Evolutionary conservation across 2,797 vertebrate genomes (phyloP).

Genomic region (Pangasius sanitwongsei): DNA sequence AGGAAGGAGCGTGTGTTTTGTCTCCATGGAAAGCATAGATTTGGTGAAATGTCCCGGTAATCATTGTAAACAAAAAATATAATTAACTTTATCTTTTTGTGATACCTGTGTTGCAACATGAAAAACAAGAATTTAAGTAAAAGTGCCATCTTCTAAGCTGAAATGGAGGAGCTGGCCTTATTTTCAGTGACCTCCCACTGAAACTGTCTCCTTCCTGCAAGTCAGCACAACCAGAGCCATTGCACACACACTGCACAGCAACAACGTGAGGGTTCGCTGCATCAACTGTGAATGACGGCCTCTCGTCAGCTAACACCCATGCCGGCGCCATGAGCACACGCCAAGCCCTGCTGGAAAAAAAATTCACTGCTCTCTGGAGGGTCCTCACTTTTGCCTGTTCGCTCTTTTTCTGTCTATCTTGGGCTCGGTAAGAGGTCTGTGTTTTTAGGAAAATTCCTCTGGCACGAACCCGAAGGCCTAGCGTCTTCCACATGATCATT

Average conservation of each 20-base stretch:
- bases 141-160: conserved; percentile 46
- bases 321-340: conserved; percentile 71
- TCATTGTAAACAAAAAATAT: conserved; percentile 26
- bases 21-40: conserved; percentile 10
- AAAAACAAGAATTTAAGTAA: conserved; percentile 7
- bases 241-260: conserved; percentile 36
- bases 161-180: conserved; percentile 26
- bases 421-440: conserved; percentile 69
- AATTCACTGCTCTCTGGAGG: conserved; percentile 76
- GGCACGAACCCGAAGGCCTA: conserved; percentile 60
- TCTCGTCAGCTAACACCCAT: conserved; percentile 62
- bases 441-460: conserved; percentile 77
- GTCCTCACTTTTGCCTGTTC: conserved; percentile 62
- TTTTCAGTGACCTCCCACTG: conserved; percentile 40
- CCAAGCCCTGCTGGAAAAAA: conserved; percentile 73
- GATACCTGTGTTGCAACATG: conserved; percentile 25
- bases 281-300: conserved; percentile 60
- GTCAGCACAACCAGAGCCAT: conserved; percentile 41
- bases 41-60: conserved; percentile 25
- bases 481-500: conserved; percentile 69
- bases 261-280: conserved; percentile 51
- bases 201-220: conserved; percentile 46
- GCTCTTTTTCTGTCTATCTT: conserved; percentile 73
- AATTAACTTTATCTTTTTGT: conserved; percentile 21
- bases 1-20: conserved; percentile 35